Evolutionary conservation across 2,113 vertebrate species (phyloP), one percentile per base, ranked within the genome.

Genomic region (Talpa occidentalis): DNA sequence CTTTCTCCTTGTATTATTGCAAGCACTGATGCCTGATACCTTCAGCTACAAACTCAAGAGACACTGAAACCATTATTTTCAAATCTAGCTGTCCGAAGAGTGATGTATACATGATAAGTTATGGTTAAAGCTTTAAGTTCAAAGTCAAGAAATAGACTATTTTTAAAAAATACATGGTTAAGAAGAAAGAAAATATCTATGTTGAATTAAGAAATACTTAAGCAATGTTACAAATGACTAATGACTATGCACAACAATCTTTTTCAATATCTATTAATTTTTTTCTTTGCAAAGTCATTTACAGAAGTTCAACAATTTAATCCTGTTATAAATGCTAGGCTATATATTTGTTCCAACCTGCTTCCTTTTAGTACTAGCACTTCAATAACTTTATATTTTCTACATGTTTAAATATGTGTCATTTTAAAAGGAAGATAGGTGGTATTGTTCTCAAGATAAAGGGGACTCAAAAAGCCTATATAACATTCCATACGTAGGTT

Each of bases 221-320:
- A 95, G 60, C 94, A 97, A 97, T 56, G 47, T 97, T 96, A 98
- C 78, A 94, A 94, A 97, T 97, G 96, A 95, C 97, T 98, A 98
- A 79, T 91, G 73, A 96, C 97, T 98, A 98, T 89, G 91, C 96
- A 97, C 87, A 37, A 98, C 95, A 96, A 96, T 88, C 79, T 94
- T 96, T 96, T 95, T 96, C 94, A 92, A 93, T 87, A 94, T 32
- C 83, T 96, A 97, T 94, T 96, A 93, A 96, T 84, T 90, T 79
- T 82, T 96, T 95, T 87, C 92, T 93, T 94, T 95, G 87, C 79
- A 96, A 96, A 82, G 87, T 82, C 96, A 95, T 97, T 97, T 97
- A 98, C 97, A 98, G 94, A 97, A 97, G 91, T 93, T 93, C 78
- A 89, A 64, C 94, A 96, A 97, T 54, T 95, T 95, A 92, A 93